phyloP scores from a whole-genome alignment of 2,888 invertebrate genomes.

The Baronia brevicornis region DNA sequence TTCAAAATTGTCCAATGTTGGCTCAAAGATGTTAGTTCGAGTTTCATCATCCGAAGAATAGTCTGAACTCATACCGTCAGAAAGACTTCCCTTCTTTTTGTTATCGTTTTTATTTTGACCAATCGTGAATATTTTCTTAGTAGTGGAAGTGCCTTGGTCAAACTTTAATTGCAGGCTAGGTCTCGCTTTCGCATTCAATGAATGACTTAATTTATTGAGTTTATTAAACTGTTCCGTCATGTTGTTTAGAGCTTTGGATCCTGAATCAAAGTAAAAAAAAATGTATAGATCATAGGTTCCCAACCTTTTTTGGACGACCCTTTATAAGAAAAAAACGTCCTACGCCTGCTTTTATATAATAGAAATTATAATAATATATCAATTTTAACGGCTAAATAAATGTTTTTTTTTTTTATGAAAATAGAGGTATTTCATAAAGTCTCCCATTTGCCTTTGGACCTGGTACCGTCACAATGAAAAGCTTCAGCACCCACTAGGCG shows the following conservation, averaged over 20 bases:
- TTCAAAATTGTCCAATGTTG: slow-evolving; percentile 67
- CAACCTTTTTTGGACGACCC: no score
- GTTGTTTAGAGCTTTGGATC: slow-evolving; percentile 89
- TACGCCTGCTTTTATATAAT: no score
- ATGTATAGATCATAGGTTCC: slow-evolving; percentile 6
- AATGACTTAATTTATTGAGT: slow-evolving; percentile 82
- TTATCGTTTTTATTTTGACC: slow-evolving; percentile 55
- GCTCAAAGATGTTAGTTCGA: slow-evolving; percentile 66
- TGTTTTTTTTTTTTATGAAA: no score
- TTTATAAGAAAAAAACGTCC: neutral
- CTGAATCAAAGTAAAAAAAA: slow-evolving; percentile 67
- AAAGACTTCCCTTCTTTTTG: slow-evolving; percentile 80
- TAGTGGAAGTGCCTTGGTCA: slow-evolving; percentile 55
- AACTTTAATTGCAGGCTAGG: slow-evolving; percentile 66
- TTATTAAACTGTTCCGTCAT: slow-evolving; percentile 92
- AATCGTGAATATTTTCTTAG: slow-evolving; percentile 70
- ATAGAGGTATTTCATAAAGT: no score
- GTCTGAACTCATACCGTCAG: slow-evolving; percentile 77
- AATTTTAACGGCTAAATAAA: no score
- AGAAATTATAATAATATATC: no score
- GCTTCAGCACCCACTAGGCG: no score
- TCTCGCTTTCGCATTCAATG: slow-evolving; percentile 76
- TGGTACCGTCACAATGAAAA: no score
- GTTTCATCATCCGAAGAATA: slow-evolving; percentile 72
- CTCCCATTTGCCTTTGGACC: no score